Base-by-base conservation (phyloP, 1,140 invertebrate genomes). In the Oedothorax gibbosus region DNA sequence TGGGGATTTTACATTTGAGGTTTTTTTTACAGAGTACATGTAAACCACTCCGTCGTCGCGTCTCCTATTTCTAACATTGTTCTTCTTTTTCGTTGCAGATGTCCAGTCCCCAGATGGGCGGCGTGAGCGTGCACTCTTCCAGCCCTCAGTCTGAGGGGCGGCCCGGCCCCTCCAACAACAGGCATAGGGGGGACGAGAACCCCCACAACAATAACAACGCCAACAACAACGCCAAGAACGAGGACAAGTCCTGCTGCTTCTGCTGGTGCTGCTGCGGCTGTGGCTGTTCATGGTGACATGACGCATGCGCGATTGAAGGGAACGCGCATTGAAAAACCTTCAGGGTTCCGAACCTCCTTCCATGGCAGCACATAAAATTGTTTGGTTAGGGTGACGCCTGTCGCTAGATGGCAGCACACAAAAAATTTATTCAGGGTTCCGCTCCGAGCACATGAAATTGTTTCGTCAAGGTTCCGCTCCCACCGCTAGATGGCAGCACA, bases 261-360 rank as follows among this genome's bases (percentile, higher is more conserved):
- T 90, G 89, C 85, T 90, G 89, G 88, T 90, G 89, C 76, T 90
- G 89, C 78, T 90, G 89, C 83, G 90, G 89, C 83, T 89, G 89
- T 75, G 87, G 88, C 69, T 90, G 89, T 86, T 89, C 89, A 66
- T 89, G 89, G 89, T 89, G 85, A 88, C 35, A 35, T 35, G 1
- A 85, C 86, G 14, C 21, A 5, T 8, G 2, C 72, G 9, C 14
- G 15, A 66, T 35, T 35, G 35, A 35, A 35, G 35, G 35, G 35
- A 35, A 5, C 35, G 35, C 35, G 35, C 35, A 35, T 35, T 35
- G 35, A 35, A 35, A 35, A 35, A 35, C 12, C 57, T 2, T 62
- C 12, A 62, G 18, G 57, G 57, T 62, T 62, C 57, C 1, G 12
- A 62, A 3, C 12, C 57, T 35, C 35, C 35, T 5, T 35, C 1